phyloP scores from a whole-genome alignment of 2,113 vertebrate genomes.

The Lathamus discolor region DNA sequence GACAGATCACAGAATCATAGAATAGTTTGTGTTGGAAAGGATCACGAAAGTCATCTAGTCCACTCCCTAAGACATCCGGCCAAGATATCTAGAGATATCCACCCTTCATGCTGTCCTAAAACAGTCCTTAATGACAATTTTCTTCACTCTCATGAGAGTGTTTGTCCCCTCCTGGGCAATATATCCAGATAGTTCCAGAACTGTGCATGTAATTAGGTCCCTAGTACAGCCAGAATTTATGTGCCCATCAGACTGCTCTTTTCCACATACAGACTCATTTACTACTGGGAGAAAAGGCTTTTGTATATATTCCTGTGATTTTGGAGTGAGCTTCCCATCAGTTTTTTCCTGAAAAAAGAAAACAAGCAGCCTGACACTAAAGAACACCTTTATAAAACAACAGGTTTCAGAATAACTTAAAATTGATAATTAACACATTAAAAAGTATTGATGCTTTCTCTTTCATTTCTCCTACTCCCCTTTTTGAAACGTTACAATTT shows the following conservation, averaged over 20 bases:
- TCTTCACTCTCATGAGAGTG: not conserved
- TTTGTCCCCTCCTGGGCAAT: not conserved
- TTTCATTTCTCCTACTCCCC: not conserved
- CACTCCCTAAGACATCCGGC: not conserved
- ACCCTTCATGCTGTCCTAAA: not conserved
- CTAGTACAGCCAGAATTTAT: not conserved
- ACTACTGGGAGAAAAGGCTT: not conserved
- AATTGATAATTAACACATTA: not conserved
- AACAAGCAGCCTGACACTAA: not conserved
- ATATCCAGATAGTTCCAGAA: not conserved
- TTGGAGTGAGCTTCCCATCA: not conserved
- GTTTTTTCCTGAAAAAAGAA: not conserved
- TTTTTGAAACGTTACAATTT: slow-evolving; percentile 5
- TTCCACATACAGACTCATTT: not conserved
- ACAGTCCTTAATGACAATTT: not conserved
- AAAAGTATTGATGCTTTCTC: not conserved
- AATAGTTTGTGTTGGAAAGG: not conserved
- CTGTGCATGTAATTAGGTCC: fast-evolving
- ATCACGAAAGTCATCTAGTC: not conserved
- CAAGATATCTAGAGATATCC: not conserved
- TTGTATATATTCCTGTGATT: not conserved
- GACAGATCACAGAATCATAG: not conserved
- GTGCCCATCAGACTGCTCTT: not conserved
- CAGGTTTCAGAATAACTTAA: not conserved
- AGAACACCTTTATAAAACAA: not conserved